Percentiles rank a stretch among this genome's conserved stretches.
phyloP scores from a whole-genome alignment of 1,140 invertebrate genomes.

The Eufriesea mexicana region DNA sequence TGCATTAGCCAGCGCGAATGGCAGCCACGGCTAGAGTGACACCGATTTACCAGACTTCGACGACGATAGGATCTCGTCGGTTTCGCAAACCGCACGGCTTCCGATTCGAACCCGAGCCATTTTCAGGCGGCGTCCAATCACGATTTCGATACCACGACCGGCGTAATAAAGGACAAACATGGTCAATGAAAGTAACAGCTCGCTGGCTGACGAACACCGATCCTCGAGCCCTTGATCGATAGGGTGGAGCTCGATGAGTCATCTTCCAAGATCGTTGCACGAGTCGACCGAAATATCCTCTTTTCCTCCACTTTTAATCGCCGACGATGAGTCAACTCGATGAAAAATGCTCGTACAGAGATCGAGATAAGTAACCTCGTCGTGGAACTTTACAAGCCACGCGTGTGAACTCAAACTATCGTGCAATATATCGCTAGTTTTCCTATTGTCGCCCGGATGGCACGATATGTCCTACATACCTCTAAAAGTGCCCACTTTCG shows the following conservation, averaged over 20 bases:
- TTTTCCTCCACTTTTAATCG: too few relatives aligned
- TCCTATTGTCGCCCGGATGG: too few relatives aligned
- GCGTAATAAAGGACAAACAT: constrained; percentile 1
- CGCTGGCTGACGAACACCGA: not conserved
- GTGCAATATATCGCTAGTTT: too few relatives aligned
- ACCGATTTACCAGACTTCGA: constrained; percentile 69
- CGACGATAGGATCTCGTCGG: constrained; percentile 56
- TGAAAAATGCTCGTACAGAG: too few relatives aligned
- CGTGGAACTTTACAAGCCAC: too few relatives aligned
- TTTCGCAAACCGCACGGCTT: constrained; percentile 54
- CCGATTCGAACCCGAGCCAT: constrained; percentile 10
- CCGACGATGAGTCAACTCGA: too few relatives aligned
- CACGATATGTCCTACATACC: too few relatives aligned
- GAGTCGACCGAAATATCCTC: too few relatives aligned
- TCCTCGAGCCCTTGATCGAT: too few relatives aligned
- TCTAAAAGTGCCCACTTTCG: too few relatives aligned
- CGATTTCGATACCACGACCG: constrained; percentile 35
- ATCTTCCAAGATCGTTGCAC: not conserved
- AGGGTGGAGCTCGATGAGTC: not conserved
- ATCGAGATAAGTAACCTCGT: too few relatives aligned
- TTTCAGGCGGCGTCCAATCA: constrained; percentile 34
- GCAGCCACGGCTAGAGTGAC: constrained; percentile 66
- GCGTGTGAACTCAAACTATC: too few relatives aligned
- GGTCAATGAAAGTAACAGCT: not conserved
- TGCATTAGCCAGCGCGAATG: constrained; percentile 72